Evolutionary conservation across 2,797 vertebrate genomes (phyloP).

Genomic region (Setipinna tenuifilis): DNA sequence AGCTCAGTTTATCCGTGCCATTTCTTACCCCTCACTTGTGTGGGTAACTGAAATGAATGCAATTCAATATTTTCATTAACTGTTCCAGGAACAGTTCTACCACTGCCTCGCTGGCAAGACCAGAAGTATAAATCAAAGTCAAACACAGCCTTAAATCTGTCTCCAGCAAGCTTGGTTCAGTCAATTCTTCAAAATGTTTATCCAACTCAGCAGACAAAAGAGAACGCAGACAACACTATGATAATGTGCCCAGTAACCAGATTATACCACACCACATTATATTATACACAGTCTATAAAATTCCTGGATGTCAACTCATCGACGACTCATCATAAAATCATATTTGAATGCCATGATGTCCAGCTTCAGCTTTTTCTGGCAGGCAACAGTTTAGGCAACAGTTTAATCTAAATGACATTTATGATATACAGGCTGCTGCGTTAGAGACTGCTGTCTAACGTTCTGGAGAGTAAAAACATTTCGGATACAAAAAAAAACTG

Average conservation of each 20-base stretch:
- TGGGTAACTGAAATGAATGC: neutral
- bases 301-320: neutral
- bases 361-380: no score
- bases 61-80: neutral
- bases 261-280: neutral
- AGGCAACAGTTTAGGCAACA: no score
- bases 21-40: neutral
- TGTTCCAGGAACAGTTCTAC: neutral
- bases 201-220: neutral
- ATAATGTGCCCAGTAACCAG: neutral
- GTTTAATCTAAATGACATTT: no score
- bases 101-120: neutral
- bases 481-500: no score
- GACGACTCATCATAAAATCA: neutral
- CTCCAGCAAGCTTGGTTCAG: neutral
- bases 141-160: neutral
- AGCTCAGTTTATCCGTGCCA: slow-evolving; percentile 65
- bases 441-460: no score
- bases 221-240: neutral
- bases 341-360: neutral
- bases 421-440: no score
- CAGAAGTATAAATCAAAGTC: neutral
- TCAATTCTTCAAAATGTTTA: neutral
- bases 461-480: no score
- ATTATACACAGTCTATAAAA: neutral